Base-by-base conservation (phyloP, 2,113 vertebrate genomes). In the Pseudolaguvia tuberculata region DNA sequence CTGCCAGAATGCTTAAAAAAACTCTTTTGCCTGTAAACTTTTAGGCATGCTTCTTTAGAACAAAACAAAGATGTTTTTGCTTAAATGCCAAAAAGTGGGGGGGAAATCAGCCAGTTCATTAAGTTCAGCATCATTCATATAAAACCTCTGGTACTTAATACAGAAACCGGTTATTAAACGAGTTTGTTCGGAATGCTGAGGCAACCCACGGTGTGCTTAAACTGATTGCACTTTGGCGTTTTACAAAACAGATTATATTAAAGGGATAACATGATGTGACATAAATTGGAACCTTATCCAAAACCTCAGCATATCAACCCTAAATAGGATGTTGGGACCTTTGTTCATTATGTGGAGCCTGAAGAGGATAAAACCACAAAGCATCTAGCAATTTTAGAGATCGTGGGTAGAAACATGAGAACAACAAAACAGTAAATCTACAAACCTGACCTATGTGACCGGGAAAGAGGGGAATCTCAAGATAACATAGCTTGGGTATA, bases 391-490 rank as follows among this genome's bases (percentile, higher is more conserved):
- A 70, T 77, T 76, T 77, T 55, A 31, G 68, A 71, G 27, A 61
- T 61, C 31, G 58, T 55, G 75, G 53, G 48, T 23, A 61, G 47
- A 76, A 70, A 70, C 52, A 58, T 35, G 75, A 71, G 59, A 63
- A 77, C 74, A 70, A 76, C 57, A 77, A 77, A 77, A 53, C 75
- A 62, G 68, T 77, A 63, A 71, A 71, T 77, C 57, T 71, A 31
- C 31, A 70, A 69, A 70, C 50, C 13, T 61, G 31, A 70, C 66
- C 65, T 69, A 59, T 18, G 47, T 18, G 39, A 29, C 48, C 45
- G 39, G 23, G 23, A 23, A 76, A 53, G 47, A 18, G 9, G 5
- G 1, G 29, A 35, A 59, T 58, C 4, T 50, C 45, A 62, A n/a
- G 47, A 62, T 29, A 21, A 23, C 20, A 21, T 6, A 0, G 27